Conservation (phyloP, 2,888 invertebrate species). For the Yponomeuta cagnagella region DNA sequence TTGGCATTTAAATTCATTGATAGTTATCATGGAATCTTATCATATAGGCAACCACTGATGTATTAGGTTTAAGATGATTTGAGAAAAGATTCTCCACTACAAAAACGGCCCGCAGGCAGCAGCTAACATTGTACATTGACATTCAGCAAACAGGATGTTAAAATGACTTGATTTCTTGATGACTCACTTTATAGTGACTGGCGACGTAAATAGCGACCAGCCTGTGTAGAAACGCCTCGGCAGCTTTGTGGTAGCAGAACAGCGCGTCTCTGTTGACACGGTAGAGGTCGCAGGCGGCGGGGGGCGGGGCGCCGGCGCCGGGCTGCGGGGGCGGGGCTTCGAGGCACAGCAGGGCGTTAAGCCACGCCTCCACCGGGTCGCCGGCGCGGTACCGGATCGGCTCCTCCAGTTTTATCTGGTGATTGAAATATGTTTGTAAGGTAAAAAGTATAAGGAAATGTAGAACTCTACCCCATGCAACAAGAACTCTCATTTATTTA, state of each 20-base stretch:
- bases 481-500: no score
- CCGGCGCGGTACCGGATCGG: conserved; percentile 94
- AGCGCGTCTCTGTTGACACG: conserved; percentile 87
- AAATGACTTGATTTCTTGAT: no score
- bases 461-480: no score
- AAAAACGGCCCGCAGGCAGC: no score
- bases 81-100: no score
- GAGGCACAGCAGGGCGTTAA: conserved; percentile 92
- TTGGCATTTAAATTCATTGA: no score
- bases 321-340: conserved; percentile 84
- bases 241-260: conserved; percentile 97
- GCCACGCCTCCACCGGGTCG: conserved; percentile 94
- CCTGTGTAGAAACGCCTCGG: conserved; percentile 93
- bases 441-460: no score
- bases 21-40: no score
- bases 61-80: no score
- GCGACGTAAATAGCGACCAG: conserved; percentile 96
- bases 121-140: no score
- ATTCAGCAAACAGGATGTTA: no score
- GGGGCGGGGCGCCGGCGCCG: conserved; percentile 91
- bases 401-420: conserved; percentile 88
- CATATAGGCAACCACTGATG: no score
- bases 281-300: conserved; percentile 91
- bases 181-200: conserved; percentile 94
- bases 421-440: not conserved